These are phyloP conservation scores for Psittacula cyanocephala DNA, from an alignment of 2,113 vertebrate species.

Conservation along the genomic window DNA sequence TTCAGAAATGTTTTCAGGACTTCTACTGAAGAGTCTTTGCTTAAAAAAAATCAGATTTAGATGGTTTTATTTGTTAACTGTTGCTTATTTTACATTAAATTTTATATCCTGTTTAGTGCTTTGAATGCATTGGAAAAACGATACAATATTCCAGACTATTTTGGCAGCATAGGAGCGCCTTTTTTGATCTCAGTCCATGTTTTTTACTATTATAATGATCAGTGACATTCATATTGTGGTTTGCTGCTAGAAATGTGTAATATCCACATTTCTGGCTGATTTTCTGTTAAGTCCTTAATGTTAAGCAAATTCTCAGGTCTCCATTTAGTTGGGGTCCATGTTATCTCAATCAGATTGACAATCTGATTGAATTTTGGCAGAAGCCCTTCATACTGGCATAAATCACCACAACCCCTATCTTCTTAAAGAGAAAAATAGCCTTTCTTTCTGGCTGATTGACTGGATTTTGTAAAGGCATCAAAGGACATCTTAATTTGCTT, in stretches of 20 bases:
- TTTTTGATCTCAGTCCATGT: not conserved
- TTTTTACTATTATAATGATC: not conserved
- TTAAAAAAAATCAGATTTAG: not conserved
- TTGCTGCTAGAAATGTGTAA: not conserved
- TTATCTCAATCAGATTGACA: not conserved
- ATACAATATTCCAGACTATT: not conserved
- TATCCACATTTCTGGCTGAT: not conserved
- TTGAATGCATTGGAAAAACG: not conserved
- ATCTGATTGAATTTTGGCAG: not conserved
- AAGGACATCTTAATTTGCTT: slow-evolving; percentile 22
- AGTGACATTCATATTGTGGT: not conserved
- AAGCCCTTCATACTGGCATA: not conserved
- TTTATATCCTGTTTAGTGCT: not conserved
- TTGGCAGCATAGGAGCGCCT: not conserved
- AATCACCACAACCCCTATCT: not conserved
- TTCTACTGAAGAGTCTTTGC: not conserved
- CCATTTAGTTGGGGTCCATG: not conserved
- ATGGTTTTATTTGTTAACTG: not conserved
- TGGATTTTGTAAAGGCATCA: not conserved
- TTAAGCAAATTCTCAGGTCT: not conserved
- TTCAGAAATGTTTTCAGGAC: not conserved
- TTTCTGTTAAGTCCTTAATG: not conserved
- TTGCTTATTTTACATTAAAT: not conserved
- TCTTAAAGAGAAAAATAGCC: not conserved
- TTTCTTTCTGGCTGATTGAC: not conserved